A percentile compares a stretch with the other conserved stretches of the same genome.
Conservation (phyloP, 2,797 vertebrate species). For the Syngnathus acus region DNA sequence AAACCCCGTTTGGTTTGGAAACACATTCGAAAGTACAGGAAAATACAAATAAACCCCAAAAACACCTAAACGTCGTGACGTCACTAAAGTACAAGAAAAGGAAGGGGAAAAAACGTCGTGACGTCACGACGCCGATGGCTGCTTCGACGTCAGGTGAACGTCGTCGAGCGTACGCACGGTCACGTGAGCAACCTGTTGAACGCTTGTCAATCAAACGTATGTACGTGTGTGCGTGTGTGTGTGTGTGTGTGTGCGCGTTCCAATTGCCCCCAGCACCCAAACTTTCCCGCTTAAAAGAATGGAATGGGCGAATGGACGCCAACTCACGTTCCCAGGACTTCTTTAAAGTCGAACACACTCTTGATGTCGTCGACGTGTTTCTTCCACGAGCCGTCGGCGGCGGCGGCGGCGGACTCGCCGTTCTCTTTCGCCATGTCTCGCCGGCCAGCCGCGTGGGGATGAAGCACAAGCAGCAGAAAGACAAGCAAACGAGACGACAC, state of each 20-base stretch:
- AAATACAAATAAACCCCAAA: background rate
- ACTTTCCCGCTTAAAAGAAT: background rate
- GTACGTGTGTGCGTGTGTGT: background rate
- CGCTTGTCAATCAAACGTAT: slow-evolving; percentile 43
- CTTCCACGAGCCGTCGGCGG: slow-evolving; percentile 84
- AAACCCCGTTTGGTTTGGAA: no score
- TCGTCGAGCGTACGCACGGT: background rate
- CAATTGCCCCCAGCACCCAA: no score
- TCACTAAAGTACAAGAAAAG: background rate
- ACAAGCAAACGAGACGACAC: background rate
- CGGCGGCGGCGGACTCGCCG: slow-evolving; percentile 76
- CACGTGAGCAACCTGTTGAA: slow-evolving; percentile 6
- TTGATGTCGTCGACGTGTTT: slow-evolving; percentile 92
- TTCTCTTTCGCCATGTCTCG: slow-evolving; percentile 86
- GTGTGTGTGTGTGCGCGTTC: background rate
- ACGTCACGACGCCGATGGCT: background rate
- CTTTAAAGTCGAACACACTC: slow-evolving; percentile 92
- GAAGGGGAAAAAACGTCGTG: background rate
- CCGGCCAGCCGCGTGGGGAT: slow-evolving; percentile 16
- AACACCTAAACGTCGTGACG: background rate
- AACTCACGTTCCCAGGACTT: slow-evolving; percentile 95
- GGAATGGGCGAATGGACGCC: slow-evolving; percentile 1
- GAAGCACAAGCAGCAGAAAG: background rate
- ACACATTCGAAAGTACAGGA: background rate
- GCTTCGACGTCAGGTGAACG: background rate